phyloP scores from a whole-genome alignment of 2,797 vertebrate genomes.

The Sebastes glaucus region DNA sequence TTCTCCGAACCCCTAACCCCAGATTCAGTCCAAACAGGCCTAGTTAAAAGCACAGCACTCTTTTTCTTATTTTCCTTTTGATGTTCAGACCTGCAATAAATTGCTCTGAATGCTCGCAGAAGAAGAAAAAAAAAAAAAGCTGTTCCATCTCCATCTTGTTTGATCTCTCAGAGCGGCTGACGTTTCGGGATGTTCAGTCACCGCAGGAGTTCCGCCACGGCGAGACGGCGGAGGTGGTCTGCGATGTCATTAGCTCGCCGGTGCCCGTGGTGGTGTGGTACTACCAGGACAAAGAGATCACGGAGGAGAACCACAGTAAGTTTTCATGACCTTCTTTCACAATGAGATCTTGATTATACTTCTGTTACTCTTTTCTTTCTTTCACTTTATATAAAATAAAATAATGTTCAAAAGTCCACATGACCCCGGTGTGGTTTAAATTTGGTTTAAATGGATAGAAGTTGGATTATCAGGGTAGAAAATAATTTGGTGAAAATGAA shows the following conservation, averaged over 20 bases:
- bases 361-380: background rate
- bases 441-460: background rate
- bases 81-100: conserved; percentile 37
- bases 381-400: background rate
- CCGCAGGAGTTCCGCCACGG: conserved; percentile 96
- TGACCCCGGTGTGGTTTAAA: background rate
- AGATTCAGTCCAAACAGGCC: background rate
- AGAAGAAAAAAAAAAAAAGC: background rate
- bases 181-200: conserved; percentile 90
- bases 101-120: background rate
- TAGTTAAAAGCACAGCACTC: background rate
- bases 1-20: background rate
- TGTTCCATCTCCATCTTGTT: conserved; percentile 36
- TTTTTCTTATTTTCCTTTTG: conserved; percentile 40
- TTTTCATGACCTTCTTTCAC: background rate
- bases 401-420: background rate
- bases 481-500: background rate
- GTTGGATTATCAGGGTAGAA: background rate
- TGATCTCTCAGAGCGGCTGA: conserved; percentile 90
- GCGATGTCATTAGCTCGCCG: conserved; percentile 93
- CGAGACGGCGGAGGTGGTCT: conserved; percentile 93
- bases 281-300: conserved; percentile 92
- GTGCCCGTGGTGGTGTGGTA: conserved; percentile 95
- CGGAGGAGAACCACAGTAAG: conserved; percentile 92
- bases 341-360: background rate